Conservation (phyloP, 2,797 vertebrate genomes). For the Hirundo rustica region DNA sequence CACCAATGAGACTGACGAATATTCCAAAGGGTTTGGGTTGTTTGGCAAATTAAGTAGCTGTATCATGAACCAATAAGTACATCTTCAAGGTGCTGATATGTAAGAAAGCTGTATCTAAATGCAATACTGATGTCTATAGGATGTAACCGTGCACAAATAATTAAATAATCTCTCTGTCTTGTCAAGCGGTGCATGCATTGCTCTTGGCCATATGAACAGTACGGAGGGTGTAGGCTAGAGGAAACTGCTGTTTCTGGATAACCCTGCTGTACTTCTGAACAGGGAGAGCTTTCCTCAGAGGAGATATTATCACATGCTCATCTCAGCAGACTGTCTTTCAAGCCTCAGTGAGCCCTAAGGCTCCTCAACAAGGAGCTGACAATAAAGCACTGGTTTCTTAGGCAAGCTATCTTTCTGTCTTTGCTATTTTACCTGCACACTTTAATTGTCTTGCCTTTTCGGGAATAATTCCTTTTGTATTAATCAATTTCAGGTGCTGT, state of each 20-base stretch:
- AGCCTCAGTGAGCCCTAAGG: background rate
- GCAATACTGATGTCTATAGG: background rate
- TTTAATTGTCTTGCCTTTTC: background rate
- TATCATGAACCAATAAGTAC: background rate
- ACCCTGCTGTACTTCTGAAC: background rate
- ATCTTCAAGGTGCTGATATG: background rate
- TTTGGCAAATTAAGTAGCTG: background rate
- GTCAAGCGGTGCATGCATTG: background rate
- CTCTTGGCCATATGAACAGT: background rate
- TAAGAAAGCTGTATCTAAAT: background rate
- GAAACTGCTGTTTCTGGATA: background rate
- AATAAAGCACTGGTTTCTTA: background rate
- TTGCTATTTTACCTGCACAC: background rate
- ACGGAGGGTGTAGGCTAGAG: background rate
- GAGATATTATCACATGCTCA: background rate
- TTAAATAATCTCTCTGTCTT: background rate
- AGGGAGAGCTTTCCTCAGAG: background rate
- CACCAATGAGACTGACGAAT: background rate
- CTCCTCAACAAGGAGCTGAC: background rate
- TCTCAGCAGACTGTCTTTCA: conserved; percentile 18
- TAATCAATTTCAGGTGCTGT: background rate
- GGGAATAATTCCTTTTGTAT: background rate
- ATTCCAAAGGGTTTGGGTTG: background rate
- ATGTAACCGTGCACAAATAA: background rate
- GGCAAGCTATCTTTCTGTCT: background rate